Base-by-base conservation (phyloP, 2,113 vertebrate species). In the Xenopus laevis region DNA sequence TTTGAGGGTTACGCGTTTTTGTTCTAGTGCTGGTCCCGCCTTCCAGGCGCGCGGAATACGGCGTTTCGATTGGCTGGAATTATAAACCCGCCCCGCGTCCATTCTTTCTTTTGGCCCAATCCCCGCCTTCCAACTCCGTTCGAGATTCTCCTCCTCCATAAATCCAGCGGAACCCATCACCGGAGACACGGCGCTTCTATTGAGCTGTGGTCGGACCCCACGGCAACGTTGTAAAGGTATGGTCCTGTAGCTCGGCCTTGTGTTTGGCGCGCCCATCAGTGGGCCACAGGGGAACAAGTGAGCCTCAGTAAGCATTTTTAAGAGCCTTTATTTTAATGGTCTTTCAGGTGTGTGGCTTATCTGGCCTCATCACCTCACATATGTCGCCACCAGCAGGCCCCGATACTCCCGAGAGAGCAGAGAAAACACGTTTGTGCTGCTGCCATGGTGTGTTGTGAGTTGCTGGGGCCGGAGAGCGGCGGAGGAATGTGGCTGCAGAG, bases 1-100 rank as follows among this genome's bases (percentile, higher is more conserved):
- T 44, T 21, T 15, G 50, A n/a, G 7, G 10, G 40, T 16, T 59
- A n/a, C 59, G 23, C 15, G 23, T 45, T 55, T 76, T 75, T 68
- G 57, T 69, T 75, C 73, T 68, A 17, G n/a, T 17, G 13, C 3
- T 1, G 23, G 7, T n/a, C 58, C 68, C 66, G 65, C 73, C 66
- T 17, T 17, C 27, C 17, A 17, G 20, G 58, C 27, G 65, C 65
- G 6, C 6, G 8, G 6, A 40, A 40, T 40, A 40, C 33, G 44
- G 10, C 12, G 15, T 13, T 45, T 7, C 7, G 0, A 70, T 77
- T 77, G 74, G 74, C 10, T 3, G 30, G 6, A 16, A 13, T 5
- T 1, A 6, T 55, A 18, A 13, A 5, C 20, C 50, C 33, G 7
- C 66, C 66, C 46, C 10, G 40, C 15, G 2, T 15, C 30, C 63